These are phyloP conservation scores for Drosophila sturtevanti DNA, from an alignment of 1,140 invertebrate genomes.

Conservation along the genomic window DNA sequence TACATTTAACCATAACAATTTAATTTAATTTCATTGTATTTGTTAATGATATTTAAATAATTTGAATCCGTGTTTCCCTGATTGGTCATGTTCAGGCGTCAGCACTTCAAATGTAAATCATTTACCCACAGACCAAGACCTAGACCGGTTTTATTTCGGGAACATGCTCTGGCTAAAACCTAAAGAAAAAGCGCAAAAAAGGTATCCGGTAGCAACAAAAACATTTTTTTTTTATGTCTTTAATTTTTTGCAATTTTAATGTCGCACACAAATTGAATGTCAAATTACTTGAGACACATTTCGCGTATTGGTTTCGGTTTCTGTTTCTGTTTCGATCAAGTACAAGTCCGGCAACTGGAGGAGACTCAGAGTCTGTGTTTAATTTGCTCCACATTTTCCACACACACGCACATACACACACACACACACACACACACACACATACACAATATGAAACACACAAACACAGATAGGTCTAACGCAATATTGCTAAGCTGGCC, in stretches of 20 bases:
- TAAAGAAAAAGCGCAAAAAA: constrained; percentile 39
- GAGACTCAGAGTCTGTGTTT: constrained; percentile 45
- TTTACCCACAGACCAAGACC: constrained; percentile 27
- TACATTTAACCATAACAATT: constrained; percentile 11
- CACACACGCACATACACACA: constrained; percentile 25
- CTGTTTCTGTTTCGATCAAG: constrained; percentile 12
- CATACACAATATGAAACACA: constrained; percentile 21
- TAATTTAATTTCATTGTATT: constrained; percentile 9
- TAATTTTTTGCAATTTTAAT: constrained; percentile 70
- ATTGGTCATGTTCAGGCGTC: constrained; percentile 52
- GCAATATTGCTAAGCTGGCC: constrained; percentile 50
- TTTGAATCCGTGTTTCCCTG: constrained; percentile 12
- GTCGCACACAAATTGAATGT: constrained; percentile 74
- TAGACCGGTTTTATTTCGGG: constrained; percentile 40
- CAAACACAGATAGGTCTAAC: constrained; percentile 23
- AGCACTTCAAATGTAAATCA: constrained; percentile 40
- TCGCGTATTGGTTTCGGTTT: constrained; percentile 25
- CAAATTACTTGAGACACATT: constrained; percentile 61
- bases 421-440: constrained; percentile 24
- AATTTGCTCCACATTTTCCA: constrained; percentile 75
- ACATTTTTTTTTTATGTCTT: constrained; percentile 61
- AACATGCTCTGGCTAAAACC: constrained; percentile 27
- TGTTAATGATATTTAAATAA: constrained; percentile 8
- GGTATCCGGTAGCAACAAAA: constrained; percentile 74
- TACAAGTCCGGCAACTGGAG: constrained; percentile 49